Base-by-base conservation (phyloP, 1,140 invertebrate species). In the Carposina sasakii region DNA sequence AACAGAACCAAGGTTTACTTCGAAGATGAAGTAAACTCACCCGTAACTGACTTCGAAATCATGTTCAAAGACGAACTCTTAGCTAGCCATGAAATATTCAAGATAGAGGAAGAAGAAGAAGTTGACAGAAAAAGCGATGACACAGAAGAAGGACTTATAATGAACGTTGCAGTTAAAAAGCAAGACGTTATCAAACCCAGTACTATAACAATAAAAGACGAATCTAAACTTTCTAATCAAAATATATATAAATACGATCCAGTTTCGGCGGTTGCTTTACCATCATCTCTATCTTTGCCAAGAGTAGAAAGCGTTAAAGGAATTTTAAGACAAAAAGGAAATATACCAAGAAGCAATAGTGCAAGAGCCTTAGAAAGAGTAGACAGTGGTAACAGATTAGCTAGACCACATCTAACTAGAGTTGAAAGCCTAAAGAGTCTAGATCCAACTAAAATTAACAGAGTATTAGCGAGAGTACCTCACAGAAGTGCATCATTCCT, bases 41-140 rank as follows among this genome's bases (percentile, higher is more conserved):
- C 81, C 1, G 74, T 85, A 0, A 82, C 85, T n/a, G 85, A 86
- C 55, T 85, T 86, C 37, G 81, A 86, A 67, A 86, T 86, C 3
- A 86, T 86, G 85, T 86, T 86, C 54, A 85, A 86, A 66, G 85
- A 86, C 49, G 85, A 86, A 63, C 70, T 86, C 1, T 45, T 72
- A 15, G 52, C 62, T 1, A 68, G 67, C 23, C 66, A 79, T 36
- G 72, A 77, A 24, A 85, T 86, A 61, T 83, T 82, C 37, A 85
- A 85, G 55, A 86, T 86, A 26, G 85, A 85, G 30, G 85, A 86
- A 66, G 85, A 86, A 66, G 85, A 86, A 53, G 82, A 85, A 57
- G 82, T 85, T 62, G 64, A 63, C 19, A 75, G 78, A 9, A 63
- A 61, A 12, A 78, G 72, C 41, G 66, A 64, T n/a, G 76, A 78